Evolutionary conservation across 2,113 vertebrate species (phyloP), one percentile per base, ranked within the genome.

Genomic region (Tachysurus fulvidraco): DNA sequence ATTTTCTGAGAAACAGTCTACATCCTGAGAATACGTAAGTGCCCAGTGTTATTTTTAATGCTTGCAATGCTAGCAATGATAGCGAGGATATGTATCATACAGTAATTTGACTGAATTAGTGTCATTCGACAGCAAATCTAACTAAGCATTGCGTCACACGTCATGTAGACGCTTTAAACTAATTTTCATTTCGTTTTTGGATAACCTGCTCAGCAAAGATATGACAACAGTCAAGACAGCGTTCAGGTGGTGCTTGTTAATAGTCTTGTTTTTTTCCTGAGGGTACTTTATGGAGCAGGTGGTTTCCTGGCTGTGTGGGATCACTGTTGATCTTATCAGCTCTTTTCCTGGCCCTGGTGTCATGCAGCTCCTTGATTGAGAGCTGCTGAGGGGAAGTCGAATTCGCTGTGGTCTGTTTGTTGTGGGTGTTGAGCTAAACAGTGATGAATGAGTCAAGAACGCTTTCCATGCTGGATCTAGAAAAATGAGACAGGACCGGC

Each of bases 241-340:
- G 46, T 36, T 69, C 62, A 17, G 62, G 17, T 23, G 44, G 62
- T 67, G 81, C 55, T 44, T 2, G 14, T 60, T 79, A 55, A 60
- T 82, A 36, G 30, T 80, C 10, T 28, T 80, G 78, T 12, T 59
- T 13, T 81, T 81, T 16, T 81, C 59, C 80, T 62, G 57, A 46
- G 41, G 59, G 57, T 62, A 81, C 52, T 50, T 67, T 52, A 67
- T 83, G 13, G 60, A 83, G 62, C 44, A 65, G 44, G 50, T 83
- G 64, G 62, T 69, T 69, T 67, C 25, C 62, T 67, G n/a, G 21
- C 44, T 54, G 64, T 67, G 62, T 69, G 64, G 64, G 64, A 67
- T 69, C 64, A 69, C 44, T 69, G 81, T 83, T 83, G 64, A 83
- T 83, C 81, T 64, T 30, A 69, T 83, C 81, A 83, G 17, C 64